Conservation (phyloP, 2,797 vertebrate species). For the Natrix natrix region DNA sequence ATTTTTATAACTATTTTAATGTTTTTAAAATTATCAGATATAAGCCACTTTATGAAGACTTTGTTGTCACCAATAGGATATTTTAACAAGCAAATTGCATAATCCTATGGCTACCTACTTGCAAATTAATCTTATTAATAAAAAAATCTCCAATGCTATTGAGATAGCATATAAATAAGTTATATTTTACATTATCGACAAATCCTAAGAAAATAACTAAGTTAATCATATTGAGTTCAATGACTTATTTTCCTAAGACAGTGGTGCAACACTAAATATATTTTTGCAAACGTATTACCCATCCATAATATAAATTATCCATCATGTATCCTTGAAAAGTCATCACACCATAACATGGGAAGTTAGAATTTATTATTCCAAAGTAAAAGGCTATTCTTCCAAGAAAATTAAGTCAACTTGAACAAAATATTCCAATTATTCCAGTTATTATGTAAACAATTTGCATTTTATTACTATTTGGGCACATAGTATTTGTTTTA, state of each 20-base stretch:
- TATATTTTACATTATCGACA: background rate
- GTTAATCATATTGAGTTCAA: background rate
- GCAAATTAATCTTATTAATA: background rate
- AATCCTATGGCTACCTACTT: background rate
- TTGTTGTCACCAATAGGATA: background rate
- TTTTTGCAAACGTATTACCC: background rate
- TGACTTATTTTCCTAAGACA: background rate
- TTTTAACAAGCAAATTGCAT: background rate
- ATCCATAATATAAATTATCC: background rate
- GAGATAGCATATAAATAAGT: background rate
- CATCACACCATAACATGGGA: background rate
- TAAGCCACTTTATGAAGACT: background rate
- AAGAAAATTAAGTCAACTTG: background rate
- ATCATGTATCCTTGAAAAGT: background rate
- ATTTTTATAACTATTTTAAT: background rate
- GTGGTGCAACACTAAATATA: background rate
- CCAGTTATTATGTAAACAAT: background rate
- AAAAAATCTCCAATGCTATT: background rate
- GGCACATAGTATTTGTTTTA: background rate
- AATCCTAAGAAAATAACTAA: background rate
- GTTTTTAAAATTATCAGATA: background rate
- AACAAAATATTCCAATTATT: background rate
- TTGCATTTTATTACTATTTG: background rate
- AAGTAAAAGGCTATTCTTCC: background rate
- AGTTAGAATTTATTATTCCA: background rate